Base-by-base conservation (phyloP, 2,888 invertebrate species). In the Melinaea menophilus region DNA sequence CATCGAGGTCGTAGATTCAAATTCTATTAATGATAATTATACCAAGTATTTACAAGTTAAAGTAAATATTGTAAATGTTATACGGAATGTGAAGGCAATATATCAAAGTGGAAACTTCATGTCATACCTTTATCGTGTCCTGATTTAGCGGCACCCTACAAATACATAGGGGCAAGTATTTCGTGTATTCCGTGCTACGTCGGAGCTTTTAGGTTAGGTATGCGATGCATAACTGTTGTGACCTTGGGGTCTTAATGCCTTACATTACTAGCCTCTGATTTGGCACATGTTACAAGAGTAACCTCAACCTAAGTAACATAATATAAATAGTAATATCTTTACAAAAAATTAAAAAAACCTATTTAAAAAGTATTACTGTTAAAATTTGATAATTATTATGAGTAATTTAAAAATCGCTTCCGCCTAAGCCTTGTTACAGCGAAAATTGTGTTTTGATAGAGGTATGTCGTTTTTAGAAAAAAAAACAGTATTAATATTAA, bases 201-300 rank as follows among this genome's bases (percentile, higher is more conserved):
- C 31, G 22, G 48, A n/a, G 31, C 51, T 58, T 55, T 55, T 22
- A 55, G 46, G 34, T 9, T 56, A 55, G 59, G 58, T 59, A 67
- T 65, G 63, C 59, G 34, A 54, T 64, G 65, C 65, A 65, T 67
- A 58, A 69, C 64, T 45, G 12, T 33, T 35, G 12, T 59, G 63
- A 65, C 69, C 69, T 64, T 63, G 62, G 45, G 55, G 37, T 60
- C 54, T 59, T 51, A 59, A 64, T 65, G 55, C 65, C 59, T 60
- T 48, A 57, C 65, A 66, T 69, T 62, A 57, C 64, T 64, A 56
- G 58, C 35, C 58, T 57, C 45, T 56, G 31, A 56, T 57, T 31
- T 12, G 37, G 22, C 31, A 13, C n/a, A 48, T 34, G 55, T 34
- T 31, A 11, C 37, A 65, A 63, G 48, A 31, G 11, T 2, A 5